Conservation (phyloP, 2,797 vertebrate genomes). For the Phoebastria nigripes region DNA sequence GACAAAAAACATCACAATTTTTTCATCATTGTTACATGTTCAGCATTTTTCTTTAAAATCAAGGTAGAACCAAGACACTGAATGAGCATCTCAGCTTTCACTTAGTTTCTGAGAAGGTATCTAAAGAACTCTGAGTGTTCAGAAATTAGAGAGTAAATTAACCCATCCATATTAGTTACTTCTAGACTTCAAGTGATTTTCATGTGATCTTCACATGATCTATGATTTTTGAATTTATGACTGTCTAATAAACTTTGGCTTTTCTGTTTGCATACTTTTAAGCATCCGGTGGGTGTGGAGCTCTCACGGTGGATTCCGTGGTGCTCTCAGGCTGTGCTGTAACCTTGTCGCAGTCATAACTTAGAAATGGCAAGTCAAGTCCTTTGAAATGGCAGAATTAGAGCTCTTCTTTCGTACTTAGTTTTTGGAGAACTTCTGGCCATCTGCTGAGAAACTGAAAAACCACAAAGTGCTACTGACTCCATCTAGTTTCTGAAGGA, state of each 20-base stretch:
- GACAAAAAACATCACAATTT: neutral
- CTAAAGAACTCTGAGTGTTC: neutral
- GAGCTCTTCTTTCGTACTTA: neutral
- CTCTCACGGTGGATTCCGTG: fast-evolving
- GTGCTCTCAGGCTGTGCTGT: neutral
- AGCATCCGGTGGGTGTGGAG: neutral
- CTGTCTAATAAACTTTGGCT: too few relatives aligned
- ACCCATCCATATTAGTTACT: neutral
- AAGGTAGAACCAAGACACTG: neutral
- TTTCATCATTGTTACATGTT: neutral
- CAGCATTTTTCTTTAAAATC: neutral
- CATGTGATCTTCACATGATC: too few relatives aligned
- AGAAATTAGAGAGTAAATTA: neutral
- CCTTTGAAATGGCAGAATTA: neutral
- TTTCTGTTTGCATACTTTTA: neutral
- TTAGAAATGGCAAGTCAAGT: neutral
- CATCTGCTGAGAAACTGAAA: neutral
- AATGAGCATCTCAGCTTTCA: neutral
- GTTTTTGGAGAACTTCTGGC: neutral
- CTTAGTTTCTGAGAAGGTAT: neutral
- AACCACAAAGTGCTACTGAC: neutral
- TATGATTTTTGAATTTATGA: neutral
- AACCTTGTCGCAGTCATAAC: neutral
- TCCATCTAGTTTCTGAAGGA: neutral
- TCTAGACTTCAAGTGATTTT: neutral